These are phyloP conservation scores for Silurus aristotelis DNA, from an alignment of 2,797 vertebrate genomes.

Conservation along the genomic window DNA sequence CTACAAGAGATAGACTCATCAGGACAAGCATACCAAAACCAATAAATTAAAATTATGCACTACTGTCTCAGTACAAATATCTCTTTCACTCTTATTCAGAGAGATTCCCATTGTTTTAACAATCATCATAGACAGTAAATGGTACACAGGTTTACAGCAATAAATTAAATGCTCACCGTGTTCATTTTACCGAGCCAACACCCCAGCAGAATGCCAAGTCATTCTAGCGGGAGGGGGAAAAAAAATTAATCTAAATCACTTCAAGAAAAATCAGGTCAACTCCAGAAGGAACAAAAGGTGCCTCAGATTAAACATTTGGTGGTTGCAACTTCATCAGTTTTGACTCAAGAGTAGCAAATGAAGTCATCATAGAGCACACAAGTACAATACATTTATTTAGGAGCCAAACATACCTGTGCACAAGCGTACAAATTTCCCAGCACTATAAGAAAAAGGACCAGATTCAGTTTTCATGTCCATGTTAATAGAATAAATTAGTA, in stretches of 20 bases:
- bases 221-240: not conserved
- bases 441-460: not conserved
- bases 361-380: conserved; percentile 85
- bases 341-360: conserved; percentile 98
- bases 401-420: conserved; percentile 8
- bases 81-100: conserved; percentile 88
- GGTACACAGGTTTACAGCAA: accelerated
- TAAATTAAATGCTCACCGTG: conserved; percentile 12
- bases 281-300: conserved; percentile 51
- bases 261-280: not conserved
- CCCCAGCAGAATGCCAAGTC: not conserved
- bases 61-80: conserved; percentile 81
- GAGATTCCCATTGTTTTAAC: conserved; percentile 93
- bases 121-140: conserved; percentile 84
- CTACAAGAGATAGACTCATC: not conserved
- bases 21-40: accelerated
- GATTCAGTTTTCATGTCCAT: not conserved
- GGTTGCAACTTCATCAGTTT: conserved; percentile 84
- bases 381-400: no score
- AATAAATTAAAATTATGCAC: accelerated
- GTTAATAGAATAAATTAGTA: not conserved
- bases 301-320: conserved; percentile 83
- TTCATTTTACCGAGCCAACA: accelerated
- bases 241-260: not conserved
- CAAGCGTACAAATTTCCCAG: not conserved